Conservation (phyloP, 2,113 vertebrate species). For the Psammodynastes pulverulentus region DNA sequence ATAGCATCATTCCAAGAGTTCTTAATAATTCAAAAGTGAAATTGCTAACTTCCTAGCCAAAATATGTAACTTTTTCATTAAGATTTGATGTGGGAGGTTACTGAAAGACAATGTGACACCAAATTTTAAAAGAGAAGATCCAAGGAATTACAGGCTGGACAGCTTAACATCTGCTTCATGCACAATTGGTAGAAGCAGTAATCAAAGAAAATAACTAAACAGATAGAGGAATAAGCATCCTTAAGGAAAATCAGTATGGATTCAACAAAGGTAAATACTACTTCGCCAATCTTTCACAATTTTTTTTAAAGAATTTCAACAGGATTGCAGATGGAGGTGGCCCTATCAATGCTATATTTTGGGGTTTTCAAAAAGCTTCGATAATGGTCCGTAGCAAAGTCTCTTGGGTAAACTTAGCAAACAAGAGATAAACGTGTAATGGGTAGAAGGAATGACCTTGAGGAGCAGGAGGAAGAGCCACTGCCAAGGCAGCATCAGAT, state of each 20-base stretch:
- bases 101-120: neutral
- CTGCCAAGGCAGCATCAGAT: neutral
- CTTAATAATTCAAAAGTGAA: neutral
- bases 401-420: neutral
- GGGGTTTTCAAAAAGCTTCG: neutral
- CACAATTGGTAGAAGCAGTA: neutral
- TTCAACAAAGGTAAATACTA: neutral
- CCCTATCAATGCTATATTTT: neutral
- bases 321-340: neutral
- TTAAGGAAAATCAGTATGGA: neutral
- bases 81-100: neutral
- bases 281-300: neutral
- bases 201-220: neutral
- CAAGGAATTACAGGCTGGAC: neutral
- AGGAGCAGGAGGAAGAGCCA: neutral
- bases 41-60: neutral
- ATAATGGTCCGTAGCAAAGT: neutral
- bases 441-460: neutral
- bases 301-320: neutral
- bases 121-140: neutral
- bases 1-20: neutral
- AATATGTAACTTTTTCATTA: neutral
- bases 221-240: neutral
- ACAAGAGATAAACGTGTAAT: neutral
- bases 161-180: neutral